A percentile compares a stretch with the other conserved stretches of the same genome.
Evolutionary conservation across 2,797 vertebrate species (phyloP).

Genomic region (Bradypus variegatus): DNA sequence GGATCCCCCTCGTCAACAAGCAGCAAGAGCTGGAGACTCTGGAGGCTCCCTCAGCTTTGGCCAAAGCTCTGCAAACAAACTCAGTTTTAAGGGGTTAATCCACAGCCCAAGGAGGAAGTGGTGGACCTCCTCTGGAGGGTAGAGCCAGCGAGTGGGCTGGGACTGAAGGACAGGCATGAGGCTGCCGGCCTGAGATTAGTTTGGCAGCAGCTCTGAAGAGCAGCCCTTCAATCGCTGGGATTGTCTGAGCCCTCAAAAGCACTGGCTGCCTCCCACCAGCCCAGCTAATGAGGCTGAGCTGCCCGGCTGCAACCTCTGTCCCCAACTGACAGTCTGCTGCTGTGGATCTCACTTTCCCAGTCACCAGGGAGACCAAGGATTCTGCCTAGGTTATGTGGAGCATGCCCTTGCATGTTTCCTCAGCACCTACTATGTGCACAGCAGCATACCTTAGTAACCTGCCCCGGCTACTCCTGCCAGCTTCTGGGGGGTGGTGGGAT

Average conservation of each 20-base stretch:
- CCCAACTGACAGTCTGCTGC: background rate
- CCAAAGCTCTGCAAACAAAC: conserved; percentile 58
- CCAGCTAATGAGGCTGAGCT: conserved; percentile 29
- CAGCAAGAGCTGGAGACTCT: background rate
- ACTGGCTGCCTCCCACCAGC: conserved; percentile 29
- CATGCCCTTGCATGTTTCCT: background rate
- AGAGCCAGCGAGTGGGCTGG: conserved; percentile 22
- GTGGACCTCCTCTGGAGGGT: conserved; percentile 38
- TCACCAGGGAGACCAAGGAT: background rate
- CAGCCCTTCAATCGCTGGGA: background rate
- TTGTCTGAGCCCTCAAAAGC: conserved; percentile 28
- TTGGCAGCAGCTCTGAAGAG: conserved; percentile 49
- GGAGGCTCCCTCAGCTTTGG: conserved; percentile 32
- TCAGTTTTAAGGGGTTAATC: conserved; percentile 60
- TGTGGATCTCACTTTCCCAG: conserved; percentile 1
- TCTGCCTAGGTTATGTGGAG: too few relatives aligned
- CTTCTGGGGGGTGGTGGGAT: background rate
- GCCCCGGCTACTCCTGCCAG: background rate
- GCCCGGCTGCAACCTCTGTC: background rate
- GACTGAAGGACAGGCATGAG: background rate
- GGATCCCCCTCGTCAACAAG: conserved; percentile 22
- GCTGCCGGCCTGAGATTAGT: background rate
- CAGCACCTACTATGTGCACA: background rate
- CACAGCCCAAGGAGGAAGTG: background rate
- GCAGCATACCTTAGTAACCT: background rate